Conservation (phyloP, 23 tunicate genomes). For the Corella eumyota region DNA sequence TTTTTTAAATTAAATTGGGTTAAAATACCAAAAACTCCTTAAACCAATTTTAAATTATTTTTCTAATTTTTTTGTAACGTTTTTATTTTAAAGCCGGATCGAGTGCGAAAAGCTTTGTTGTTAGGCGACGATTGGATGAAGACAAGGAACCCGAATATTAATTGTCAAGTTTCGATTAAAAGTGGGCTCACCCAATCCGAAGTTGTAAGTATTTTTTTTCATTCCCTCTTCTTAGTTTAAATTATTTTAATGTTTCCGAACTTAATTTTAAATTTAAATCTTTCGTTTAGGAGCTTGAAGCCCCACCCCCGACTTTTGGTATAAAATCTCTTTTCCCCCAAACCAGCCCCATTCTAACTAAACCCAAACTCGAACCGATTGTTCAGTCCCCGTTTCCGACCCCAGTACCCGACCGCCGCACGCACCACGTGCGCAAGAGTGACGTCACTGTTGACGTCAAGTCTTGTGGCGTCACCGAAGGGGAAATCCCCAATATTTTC, state of each 20-base stretch:
- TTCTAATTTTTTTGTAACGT: neutral
- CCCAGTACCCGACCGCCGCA: conserved; percentile 1
- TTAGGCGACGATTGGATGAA: conserved; percentile 88
- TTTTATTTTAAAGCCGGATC: conserved; percentile 46
- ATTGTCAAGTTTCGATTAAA: conserved; percentile 49
- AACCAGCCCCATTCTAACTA: no score
- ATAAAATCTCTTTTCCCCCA: conserved; percentile 2
- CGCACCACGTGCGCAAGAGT: neutral
- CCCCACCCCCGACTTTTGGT: conserved; percentile 25
- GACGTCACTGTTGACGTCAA: no score
- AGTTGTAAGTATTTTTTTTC: conserved; percentile 12
- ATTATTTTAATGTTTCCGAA: neutral
- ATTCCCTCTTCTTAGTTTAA: neutral
- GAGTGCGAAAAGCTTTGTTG: conserved; percentile 63
- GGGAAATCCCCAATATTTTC: conserved; percentile 8
- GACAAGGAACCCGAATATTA: conserved; percentile 58
- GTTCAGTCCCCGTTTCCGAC: conserved; percentile 9
- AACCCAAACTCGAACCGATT: neutral
- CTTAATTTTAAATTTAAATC: no score
- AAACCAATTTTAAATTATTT: no score
- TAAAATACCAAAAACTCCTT: no score
- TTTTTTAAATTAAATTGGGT: neutral
- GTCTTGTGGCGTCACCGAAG: conserved; percentile 1
- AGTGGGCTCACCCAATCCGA: conserved; percentile 14
- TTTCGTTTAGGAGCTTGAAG: no score